Evolutionary conservation across 2,797 vertebrate genomes (phyloP).

Genomic region (Sebastes wilsoni): DNA sequence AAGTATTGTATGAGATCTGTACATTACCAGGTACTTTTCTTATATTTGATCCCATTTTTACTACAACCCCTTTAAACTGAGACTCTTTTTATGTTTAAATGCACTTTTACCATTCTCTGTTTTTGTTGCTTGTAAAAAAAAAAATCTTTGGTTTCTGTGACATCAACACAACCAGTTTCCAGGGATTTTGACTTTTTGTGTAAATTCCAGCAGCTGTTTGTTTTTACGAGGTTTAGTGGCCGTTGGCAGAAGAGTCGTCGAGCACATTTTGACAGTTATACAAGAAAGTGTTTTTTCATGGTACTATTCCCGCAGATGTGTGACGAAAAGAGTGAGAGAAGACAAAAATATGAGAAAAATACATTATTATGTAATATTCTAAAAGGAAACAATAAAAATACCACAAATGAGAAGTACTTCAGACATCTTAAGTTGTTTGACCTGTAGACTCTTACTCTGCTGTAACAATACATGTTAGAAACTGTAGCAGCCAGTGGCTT

Average conservation of each 20-base stretch:
- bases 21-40: conserved; percentile 6
- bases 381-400: not conserved
- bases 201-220: not conserved
- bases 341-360: not conserved
- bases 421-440: not conserved
- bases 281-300: not conserved
- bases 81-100: conserved; percentile 23
- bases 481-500: not conserved
- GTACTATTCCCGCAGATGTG: not conserved
- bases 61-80: not conserved
- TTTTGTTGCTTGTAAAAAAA: conserved; percentile 33
- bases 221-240: not conserved
- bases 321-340: not conserved
- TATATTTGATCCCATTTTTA: not conserved
- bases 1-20: not conserved
- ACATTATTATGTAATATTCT: not conserved
- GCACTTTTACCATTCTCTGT: conserved; percentile 43
- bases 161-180: conserved; percentile 38
- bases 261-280: not conserved
- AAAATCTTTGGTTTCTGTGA: conserved; percentile 19
- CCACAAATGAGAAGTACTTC: not conserved
- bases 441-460: not conserved
- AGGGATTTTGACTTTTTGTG: conserved; percentile 14
- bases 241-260: not conserved
- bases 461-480: not conserved